Conservation (phyloP, 2,113 vertebrate genomes). For the Cepphus grylle region DNA sequence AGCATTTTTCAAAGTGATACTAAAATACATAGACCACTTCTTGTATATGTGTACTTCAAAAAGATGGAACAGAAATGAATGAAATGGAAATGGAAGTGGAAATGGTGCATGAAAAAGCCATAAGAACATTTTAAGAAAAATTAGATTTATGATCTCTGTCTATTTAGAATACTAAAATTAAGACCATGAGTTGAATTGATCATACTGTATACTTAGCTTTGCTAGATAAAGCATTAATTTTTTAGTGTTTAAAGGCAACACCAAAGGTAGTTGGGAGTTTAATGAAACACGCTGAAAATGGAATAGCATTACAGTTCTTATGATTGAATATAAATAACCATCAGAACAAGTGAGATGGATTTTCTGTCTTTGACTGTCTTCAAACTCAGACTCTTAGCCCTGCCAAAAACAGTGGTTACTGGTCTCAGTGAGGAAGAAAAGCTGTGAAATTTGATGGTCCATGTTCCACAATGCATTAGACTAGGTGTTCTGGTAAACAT, state of each 20-base stretch:
- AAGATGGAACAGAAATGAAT: not conserved
- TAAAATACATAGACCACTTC: rapidly evolving
- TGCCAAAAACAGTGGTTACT: not conserved
- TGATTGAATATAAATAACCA: not conserved
- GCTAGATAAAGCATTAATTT: not conserved
- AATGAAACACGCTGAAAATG: not conserved
- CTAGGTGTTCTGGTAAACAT: not conserved
- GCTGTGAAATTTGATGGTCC: not conserved
- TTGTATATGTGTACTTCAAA: not conserved
- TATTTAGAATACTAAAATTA: not conserved
- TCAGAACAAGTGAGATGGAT: not conserved
- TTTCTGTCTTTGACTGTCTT: not conserved
- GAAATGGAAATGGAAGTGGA: not conserved
- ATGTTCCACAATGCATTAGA: not conserved
- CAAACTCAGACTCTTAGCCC: not conserved
- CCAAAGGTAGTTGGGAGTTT: not conserved
- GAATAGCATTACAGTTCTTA: not conserved
- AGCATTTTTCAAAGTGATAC: not conserved
- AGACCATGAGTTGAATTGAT: not conserved
- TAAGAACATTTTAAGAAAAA: not conserved
- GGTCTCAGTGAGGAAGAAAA: not conserved
- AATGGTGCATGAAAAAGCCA: not conserved
- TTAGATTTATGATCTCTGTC: not conserved
- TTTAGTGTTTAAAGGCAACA: not conserved
- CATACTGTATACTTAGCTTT: not conserved